Evolutionary conservation across 1,140 invertebrate species (phyloP).

Genomic region (Achroia grisella): DNA sequence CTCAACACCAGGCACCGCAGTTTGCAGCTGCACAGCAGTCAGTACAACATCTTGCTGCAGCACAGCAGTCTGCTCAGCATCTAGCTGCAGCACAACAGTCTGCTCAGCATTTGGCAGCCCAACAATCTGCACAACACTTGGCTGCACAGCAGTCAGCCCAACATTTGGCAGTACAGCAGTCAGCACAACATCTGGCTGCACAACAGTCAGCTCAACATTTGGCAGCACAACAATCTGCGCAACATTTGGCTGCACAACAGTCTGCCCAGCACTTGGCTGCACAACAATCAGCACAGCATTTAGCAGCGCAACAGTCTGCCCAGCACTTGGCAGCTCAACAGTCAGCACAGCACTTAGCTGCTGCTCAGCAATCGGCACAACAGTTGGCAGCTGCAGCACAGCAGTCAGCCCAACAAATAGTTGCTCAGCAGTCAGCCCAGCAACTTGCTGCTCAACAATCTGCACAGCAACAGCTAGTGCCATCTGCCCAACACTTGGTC

Average conservation of each 20-base stretch:
- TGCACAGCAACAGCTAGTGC: conserved; percentile 46
- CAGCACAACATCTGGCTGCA: conserved; percentile 42
- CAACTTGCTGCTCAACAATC: conserved; percentile 57
- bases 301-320: conserved; percentile 43
- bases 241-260: conserved; percentile 23
- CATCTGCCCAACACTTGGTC: conserved; percentile 47
- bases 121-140: conserved; percentile 50
- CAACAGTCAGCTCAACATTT: conserved; percentile 46
- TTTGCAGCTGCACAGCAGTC: conserved; percentile 50
- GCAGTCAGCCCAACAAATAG: conserved; percentile 28
- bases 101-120: conserved; percentile 41
- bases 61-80: conserved; percentile 44
- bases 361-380: conserved; percentile 21
- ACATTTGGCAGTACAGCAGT: conserved; percentile 49
- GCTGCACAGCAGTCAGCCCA: conserved; percentile 54
- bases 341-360: conserved; percentile 41
- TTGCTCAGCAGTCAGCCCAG: conserved; percentile 54
- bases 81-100: conserved; percentile 39
- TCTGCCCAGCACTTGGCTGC: conserved; percentile 21
- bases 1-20: conserved; percentile 54
- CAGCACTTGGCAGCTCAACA: conserved; percentile 31
- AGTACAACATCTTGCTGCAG: conserved; percentile 50
- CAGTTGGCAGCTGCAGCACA: conserved; percentile 20
- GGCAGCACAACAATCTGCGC: conserved; percentile 18
- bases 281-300: conserved; percentile 27